Base-by-base conservation (phyloP, 2,113 vertebrate species). In the Cephalopholis sonnerati region DNA sequence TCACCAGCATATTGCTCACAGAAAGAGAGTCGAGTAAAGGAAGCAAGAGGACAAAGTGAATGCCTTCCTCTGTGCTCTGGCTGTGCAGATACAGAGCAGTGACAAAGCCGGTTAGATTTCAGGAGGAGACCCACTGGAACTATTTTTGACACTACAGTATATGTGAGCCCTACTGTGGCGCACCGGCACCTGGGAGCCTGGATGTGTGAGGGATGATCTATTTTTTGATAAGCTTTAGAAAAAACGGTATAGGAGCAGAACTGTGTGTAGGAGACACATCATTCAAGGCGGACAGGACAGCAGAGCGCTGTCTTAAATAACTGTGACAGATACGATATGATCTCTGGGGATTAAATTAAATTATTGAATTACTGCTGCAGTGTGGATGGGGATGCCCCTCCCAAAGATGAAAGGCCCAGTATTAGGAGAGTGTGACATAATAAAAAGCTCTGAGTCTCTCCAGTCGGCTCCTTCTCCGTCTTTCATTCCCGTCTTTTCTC, bases 131-230 rank as follows among this genome's bases (percentile, higher is more conserved):
- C 72, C 32, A 32, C 72, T 67, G 69, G 62, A 82, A 82, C 82
- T 91, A 89, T 87, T 93, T 93, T 65, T 87, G 86, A 87, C 80
- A 78, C 77, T 4, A 81, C 44, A 27, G 74, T 74, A 36, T 65
- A 57, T 65, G 59, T 62, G 84, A 87, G 73, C 39, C 15, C 5
- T 59, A 15, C 87, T 12, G 18, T 64, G 66, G 66, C 55, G 82
- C 74, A 36, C 46, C 2, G 11, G 61, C 82, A 51, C 74, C 58
- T 44, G 80, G 57, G 81, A 82, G 69, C 54, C 62, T 64, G 46
- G 25, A 74, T 85, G 65, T 70, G 54, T 55, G 84, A 71, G 79
- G 55, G 36, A 54, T 51, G 57, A 81, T 87, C 54, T 80, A 53
- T 78, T 79, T 82, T 61, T 81, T 86, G 74, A 86, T 86, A 81